Base-by-base conservation (phyloP, 1,140 invertebrate genomes). In the Gonatopus flavifemur region DNA sequence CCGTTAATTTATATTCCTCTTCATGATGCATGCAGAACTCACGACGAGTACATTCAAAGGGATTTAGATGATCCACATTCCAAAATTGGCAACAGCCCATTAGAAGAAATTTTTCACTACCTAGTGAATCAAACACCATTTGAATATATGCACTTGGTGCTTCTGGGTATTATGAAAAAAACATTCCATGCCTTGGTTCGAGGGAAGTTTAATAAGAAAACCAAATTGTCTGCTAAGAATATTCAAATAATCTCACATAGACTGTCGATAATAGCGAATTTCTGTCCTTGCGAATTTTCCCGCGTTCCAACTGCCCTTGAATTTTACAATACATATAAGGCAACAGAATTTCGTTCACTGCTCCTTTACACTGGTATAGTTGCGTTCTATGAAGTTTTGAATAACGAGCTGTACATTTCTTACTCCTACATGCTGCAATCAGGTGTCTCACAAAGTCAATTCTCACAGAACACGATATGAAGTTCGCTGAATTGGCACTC, bases 261-360 rank as follows among this genome's bases (percentile, higher is more conserved):
- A 32, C 25, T 57, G 21, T 20, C 13, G 35, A 25, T 12, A 1
- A 13, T 55, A 19, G 15, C 10, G 36, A 24, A 32, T 18, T 46
- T 31, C 20, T 57, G 47, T 22, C 55, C 55, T 16, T 21, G 42
- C 19, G 55, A 62, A 32, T 57, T 62, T 40, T 41, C 52, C 9
- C 48, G 59, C 15, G 25, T 5, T 35, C 59, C 59, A 1, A n/a
- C 8, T 18, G 7, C 21, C 30, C 28, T 21, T 62, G 52, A 35
- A n/a, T n/a, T n/a, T n/a, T n/a, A n/a, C 33, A 37, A 19, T 10
- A 41, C n/a, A 9, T 49, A 32, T 24, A 62, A 57, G 44, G 59
- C 55, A 21, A 62, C 59, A 8, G 49, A 62, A 49, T 50, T 38
- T 35, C 45, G 55, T 2, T 48, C 47, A n/a, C 7, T 62, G 5